Conservation (phyloP, 2,797 vertebrate genomes). For the Gallinago stenura region DNA sequence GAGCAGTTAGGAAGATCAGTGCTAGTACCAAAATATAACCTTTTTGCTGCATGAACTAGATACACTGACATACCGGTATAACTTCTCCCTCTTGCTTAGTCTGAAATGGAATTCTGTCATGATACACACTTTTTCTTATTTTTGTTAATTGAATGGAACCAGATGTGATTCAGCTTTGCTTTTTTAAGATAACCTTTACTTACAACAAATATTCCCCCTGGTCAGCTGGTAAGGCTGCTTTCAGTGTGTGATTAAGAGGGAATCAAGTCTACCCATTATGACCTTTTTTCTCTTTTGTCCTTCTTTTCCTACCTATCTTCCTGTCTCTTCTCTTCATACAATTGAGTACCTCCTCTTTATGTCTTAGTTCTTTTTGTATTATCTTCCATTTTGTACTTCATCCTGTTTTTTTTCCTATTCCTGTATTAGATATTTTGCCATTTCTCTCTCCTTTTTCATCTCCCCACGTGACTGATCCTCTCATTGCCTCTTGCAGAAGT, state of each 20-base stretch:
- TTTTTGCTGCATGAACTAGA: background rate
- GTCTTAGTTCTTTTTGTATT: background rate
- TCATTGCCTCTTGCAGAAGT: background rate
- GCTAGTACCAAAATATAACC: background rate
- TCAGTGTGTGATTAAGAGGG: background rate
- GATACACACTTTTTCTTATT: fast-evolving
- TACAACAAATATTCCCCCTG: background rate
- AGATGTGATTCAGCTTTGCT: background rate
- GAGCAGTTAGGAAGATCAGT: background rate
- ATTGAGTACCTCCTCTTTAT: background rate
- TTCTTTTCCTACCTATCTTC: background rate
- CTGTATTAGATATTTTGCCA: background rate
- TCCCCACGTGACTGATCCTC: background rate
- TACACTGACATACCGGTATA: background rate
- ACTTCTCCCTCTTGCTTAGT: background rate
- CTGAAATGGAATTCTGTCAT: background rate
- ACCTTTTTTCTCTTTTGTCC: background rate
- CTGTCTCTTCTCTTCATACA: background rate
- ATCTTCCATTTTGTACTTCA: background rate
- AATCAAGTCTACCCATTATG: background rate
- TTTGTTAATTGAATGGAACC: background rate
- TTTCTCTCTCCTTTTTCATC: background rate
- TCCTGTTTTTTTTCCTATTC: background rate
- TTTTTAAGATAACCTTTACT: conserved; percentile 24
- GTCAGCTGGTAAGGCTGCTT: background rate